These are phyloP conservation scores for Rattus rattus DNA, from an alignment of 2,113 vertebrate genomes.

Conservation along the genomic window DNA sequence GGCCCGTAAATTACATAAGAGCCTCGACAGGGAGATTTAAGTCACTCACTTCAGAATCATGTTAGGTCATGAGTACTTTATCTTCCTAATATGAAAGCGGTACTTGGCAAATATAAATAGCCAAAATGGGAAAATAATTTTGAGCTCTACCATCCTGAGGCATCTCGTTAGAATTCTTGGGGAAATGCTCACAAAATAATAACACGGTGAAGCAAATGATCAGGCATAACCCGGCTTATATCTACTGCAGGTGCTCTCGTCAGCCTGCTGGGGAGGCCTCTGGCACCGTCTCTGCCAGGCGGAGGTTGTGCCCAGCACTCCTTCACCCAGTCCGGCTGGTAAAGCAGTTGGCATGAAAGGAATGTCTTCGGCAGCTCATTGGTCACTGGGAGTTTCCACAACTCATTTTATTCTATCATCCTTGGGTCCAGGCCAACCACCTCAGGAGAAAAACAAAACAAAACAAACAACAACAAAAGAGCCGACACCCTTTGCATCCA, in stretches of 20 bases:
- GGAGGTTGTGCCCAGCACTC: not conserved
- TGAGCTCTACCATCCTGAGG: conserved; percentile 13
- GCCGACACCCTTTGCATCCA: not conserved
- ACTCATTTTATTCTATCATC: conserved; percentile 25
- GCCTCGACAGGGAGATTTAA: not conserved
- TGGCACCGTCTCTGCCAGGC: not conserved
- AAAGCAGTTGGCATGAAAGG: conserved; percentile 45
- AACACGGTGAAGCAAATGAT: not conserved
- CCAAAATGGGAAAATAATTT: conserved; percentile 23
- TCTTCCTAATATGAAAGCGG: not conserved
- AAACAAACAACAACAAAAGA: not conserved
- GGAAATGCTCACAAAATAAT: conserved; percentile 25
- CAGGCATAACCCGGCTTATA: not conserved
- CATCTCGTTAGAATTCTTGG: not conserved
- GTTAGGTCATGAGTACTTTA: not conserved
- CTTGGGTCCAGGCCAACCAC: conserved; percentile 45
- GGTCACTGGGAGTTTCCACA: conserved; percentile 34
- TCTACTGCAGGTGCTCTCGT: not conserved
- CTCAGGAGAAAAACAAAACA: not conserved
- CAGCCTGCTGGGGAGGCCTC: not conserved
- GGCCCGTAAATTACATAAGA: not conserved
- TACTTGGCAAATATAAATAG: conserved; percentile 16
- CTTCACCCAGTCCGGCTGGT: not conserved
- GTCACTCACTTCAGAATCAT: not conserved
- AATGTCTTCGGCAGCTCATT: conserved; percentile 47